Conservation (phyloP, 2,113 vertebrate species). For the Nicator chloris region DNA sequence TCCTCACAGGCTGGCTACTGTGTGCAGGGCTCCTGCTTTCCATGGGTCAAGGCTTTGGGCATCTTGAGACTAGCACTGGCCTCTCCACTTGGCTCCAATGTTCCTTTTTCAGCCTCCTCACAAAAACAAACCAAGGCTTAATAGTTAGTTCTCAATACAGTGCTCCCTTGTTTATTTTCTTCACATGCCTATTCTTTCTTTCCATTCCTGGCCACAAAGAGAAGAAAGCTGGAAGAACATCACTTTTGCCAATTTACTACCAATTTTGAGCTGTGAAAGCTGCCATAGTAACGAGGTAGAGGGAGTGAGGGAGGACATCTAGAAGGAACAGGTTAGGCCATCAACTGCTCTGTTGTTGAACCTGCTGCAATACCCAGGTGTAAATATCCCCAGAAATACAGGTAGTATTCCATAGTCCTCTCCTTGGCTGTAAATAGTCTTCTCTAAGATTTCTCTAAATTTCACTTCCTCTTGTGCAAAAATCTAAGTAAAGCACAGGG, state of each 20-base stretch:
- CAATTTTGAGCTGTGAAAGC: not conserved
- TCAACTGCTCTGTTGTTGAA: not conserved
- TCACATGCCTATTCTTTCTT: not conserved
- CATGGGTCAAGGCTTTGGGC: not conserved
- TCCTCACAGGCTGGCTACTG: conserved; percentile 4
- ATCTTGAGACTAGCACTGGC: not conserved
- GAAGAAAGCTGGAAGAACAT: not conserved
- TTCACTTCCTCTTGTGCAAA: not conserved
- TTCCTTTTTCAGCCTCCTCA: not conserved
- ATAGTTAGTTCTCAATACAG: not conserved
- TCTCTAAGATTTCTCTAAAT: not conserved
- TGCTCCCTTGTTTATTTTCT: conserved; percentile 16
- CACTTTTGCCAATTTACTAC: not conserved
- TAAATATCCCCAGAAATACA: not conserved
- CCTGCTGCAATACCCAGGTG: not conserved
- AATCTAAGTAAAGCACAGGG: not conserved
- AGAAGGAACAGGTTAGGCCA: not conserved
- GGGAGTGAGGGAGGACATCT: not conserved
- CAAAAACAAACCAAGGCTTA: not conserved
- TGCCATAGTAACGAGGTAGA: no score
- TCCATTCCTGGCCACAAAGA: not conserved
- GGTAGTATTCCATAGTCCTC: not conserved
- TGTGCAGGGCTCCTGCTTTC: not conserved
- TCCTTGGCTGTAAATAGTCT: not conserved
- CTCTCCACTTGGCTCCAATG: not conserved